Evolutionary conservation across 2,888 invertebrate species (phyloP), one percentile per base, ranked within the genome.

Genomic region (Sthenelais limicola): DNA sequence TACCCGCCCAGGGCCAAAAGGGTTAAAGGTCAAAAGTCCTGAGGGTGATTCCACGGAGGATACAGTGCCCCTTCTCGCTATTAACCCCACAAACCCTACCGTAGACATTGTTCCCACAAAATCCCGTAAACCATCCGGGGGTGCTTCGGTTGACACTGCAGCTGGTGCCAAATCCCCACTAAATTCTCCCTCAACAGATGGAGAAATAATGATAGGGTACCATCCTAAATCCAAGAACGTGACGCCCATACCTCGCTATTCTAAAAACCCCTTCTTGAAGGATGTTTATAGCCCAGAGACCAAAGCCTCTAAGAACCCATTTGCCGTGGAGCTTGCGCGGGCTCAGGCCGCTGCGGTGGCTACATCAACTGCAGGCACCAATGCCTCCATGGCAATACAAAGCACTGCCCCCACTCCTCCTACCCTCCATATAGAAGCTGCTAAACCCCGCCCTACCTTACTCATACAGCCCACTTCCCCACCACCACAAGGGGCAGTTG

Each of bases 1-100:
- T 43, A 35, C 62, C 62, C 35, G 62, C 12, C 62, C 62, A 7
- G 62, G 62, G 62, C 7, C 38, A 21, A 62, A 62, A 21, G 62
- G 62, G 62, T 21, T 38, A 18, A 62, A 62, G 62, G 62, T 62
- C 38, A 62, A 62, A 15, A 24, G 18, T n/a, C 7, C 38, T 56
- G 30, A 21, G 18, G 32, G 56, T 32, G 32, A 32, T 18, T 32
- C 5, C 21, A 38, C 38, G 35, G 62, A 24, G 62, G 62, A 38
- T 28, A 35, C 43, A 12, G 43, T 18, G 9, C 43, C 43, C 43
- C 43, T 18, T 43, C 43, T 21, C 62, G 38, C 38, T 56, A 12
- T 24, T 43, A 5, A 43, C 35, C 24, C 62, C 62, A 35, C 15
- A 12, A 38, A 21, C 62, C 62, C 62, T 18, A 43, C 62, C 62